Percentiles rank a stretch among this genome's conserved stretches.
phyloP scores from a whole-genome alignment of 1,140 invertebrate genomes.

The Atta texana region DNA sequence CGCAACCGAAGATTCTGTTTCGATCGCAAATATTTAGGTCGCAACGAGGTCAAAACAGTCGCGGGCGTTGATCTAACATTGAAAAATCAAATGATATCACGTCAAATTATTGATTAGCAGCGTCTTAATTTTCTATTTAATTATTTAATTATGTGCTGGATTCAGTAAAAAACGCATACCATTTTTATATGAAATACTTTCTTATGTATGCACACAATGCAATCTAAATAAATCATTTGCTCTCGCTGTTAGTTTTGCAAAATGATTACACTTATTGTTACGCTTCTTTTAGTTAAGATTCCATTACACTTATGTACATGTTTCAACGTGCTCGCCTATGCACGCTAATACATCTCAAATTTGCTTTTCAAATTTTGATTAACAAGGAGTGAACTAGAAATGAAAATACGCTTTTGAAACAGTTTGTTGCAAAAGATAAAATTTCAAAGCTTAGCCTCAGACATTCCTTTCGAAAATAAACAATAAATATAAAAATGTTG shows the following conservation, averaged over 20 bases:
- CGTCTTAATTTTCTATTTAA: not conserved
- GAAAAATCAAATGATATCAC: not conserved
- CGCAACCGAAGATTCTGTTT: not conserved
- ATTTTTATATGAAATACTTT: not conserved
- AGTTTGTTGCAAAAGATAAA: too few species aligned
- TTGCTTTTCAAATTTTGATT: constrained; percentile 8
- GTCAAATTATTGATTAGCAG: not conserved
- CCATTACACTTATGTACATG: not conserved
- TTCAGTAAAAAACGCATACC: not conserved
- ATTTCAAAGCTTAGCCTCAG: too few species aligned
- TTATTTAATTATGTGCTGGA: not conserved
- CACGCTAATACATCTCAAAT: not conserved
- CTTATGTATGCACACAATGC: not conserved
- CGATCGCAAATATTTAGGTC: not conserved
- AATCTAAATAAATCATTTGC: not conserved
- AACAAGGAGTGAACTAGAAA: not conserved
- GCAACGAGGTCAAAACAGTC: constrained; percentile 5
- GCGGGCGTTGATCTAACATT: not conserved
- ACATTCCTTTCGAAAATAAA: too few species aligned
- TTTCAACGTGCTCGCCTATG: not conserved
- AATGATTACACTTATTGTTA: not conserved
- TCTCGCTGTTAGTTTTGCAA: not conserved
- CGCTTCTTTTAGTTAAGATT: not conserved
- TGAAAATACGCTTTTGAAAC: too few species aligned
- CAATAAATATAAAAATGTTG: too few species aligned